Evolutionary conservation across 2,888 invertebrate species (phyloP), one percentile per base, ranked within the genome.

Genomic region (Ephialtes manifestator): DNA sequence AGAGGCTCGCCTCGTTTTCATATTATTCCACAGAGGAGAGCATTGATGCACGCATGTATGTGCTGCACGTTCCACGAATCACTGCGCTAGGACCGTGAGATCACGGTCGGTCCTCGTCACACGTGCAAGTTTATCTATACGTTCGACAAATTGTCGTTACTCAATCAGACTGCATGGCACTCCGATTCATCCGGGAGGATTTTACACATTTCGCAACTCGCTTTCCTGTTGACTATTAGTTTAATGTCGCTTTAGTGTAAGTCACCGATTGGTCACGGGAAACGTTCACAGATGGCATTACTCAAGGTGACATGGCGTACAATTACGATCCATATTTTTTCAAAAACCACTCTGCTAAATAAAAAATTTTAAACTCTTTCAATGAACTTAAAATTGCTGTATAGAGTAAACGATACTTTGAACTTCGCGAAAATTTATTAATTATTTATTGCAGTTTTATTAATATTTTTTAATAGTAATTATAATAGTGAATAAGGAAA

Each of bases 111-210:
- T 51, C 60, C 72, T 72, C 63, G 65, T 72, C 63, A 53, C 68
- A 18, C 43, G 55, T 28, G 53, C 24, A 18, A 20, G 8, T 8
- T 20, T 55, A 74, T 77, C 43, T 53, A 58, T 51, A 58, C n/a
- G 39, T 18, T 74, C 46, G 68, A 60, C 53, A 46, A 75, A 63
- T 75, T 63, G 74, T 28, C 74, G 60, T 77, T 74, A 74, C 53
- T 81, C 76, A 84, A 80, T 84, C 80, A 81, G 81, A 84, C 76
- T 60, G 84, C 84, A 51, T 81, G 84, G 80, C 84, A 76, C 65
- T 60, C 4, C 58, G 75, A 58, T 48, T 55, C 55, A 71, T 72
- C 65, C 71, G 72, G 76, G 43, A 80, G 65, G 46, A 76, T 85
- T 80, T 77, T 65, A 39, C 60, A 20, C 70, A 68, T 78, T 84